A percentile compares a stretch with the other conserved stretches of the same genome.
Evolutionary conservation across 2,797 vertebrate species (phyloP).

Genomic region (Ctenopoma multispine): DNA sequence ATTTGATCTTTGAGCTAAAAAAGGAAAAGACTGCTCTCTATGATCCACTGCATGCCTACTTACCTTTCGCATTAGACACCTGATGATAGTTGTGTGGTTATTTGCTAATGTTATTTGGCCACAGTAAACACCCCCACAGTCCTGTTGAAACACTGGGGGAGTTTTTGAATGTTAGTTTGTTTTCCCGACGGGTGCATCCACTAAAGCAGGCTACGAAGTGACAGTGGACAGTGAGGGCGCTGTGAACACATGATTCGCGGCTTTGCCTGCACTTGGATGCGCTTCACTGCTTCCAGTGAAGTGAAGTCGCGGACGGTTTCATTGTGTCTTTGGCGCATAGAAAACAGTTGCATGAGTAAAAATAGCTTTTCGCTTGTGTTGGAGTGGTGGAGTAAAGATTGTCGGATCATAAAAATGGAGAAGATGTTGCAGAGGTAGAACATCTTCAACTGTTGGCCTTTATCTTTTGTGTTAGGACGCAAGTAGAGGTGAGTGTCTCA

Average conservation of each 20-base stretch:
- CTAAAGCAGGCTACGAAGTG: too few relatives aligned
- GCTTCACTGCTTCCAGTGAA: not conserved
- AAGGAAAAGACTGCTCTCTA: too few relatives aligned
- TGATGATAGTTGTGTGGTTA: too few relatives aligned
- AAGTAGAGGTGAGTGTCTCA: conserved; percentile 70
- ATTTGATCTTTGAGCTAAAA: too few relatives aligned
- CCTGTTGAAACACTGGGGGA: too few relatives aligned
- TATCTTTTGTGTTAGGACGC: conserved; percentile 31
- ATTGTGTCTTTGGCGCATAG: conserved; percentile 32
- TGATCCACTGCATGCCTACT: too few relatives aligned
- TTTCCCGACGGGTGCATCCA: not conserved
- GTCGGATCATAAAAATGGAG: conserved; percentile 47
- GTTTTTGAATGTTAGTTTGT: too few relatives aligned
- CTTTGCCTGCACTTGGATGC: not conserved
- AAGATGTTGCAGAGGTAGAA: conserved; percentile 65
- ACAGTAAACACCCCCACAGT: too few relatives aligned
- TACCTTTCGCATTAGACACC: too few relatives aligned
- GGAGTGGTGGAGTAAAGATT: conserved; percentile 50
- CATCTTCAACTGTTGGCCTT: conserved; percentile 38
- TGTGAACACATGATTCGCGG: not conserved
- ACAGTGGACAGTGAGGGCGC: conserved; percentile 44
- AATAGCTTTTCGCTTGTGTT: conserved; percentile 27
- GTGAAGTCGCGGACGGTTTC: conserved; percentile 29
- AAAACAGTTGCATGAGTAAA: conserved; percentile 42
- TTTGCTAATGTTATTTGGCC: too few relatives aligned